These are phyloP conservation scores for Megaceryle maxima DNA, from an alignment of 2,113 vertebrate species.

Conservation along the genomic window DNA sequence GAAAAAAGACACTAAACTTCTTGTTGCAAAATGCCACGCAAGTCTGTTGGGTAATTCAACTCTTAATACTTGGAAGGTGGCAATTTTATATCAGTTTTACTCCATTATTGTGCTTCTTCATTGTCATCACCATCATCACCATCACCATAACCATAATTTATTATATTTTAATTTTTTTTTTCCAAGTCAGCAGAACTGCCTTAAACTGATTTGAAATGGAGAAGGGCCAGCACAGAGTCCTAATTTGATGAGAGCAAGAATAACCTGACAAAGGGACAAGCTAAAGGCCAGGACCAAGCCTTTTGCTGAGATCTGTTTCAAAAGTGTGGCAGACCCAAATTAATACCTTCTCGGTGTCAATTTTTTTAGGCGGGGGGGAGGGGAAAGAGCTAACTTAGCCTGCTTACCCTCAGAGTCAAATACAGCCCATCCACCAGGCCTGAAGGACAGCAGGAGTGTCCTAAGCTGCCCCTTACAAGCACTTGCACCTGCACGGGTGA, in stretches of 20 bases:
- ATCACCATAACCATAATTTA: no score
- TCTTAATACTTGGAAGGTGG: neutral
- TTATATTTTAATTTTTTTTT: neutral
- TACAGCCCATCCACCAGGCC: neutral
- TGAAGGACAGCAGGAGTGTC: neutral
- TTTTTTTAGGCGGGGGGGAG: neutral
- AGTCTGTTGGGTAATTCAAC: neutral
- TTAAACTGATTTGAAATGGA: neutral
- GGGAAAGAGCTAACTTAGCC: neutral
- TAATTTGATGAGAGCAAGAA: neutral
- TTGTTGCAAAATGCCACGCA: neutral
- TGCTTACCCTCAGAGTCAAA: neutral
- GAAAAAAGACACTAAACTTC: neutral
- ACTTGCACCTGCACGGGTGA: neutral
- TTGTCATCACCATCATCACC: no score
- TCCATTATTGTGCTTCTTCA: neutral
- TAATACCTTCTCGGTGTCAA: rapidly evolving
- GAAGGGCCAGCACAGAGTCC: neutral
- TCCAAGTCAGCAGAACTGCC: neutral
- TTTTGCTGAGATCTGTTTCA: neutral
- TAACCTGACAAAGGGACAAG: neutral
- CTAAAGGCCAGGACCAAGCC: neutral
- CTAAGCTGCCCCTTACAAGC: neutral
- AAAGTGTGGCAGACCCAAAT: neutral
- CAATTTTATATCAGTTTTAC: neutral